Base-by-base conservation (phyloP, 1,140 invertebrate species). In the Ips typographus region DNA sequence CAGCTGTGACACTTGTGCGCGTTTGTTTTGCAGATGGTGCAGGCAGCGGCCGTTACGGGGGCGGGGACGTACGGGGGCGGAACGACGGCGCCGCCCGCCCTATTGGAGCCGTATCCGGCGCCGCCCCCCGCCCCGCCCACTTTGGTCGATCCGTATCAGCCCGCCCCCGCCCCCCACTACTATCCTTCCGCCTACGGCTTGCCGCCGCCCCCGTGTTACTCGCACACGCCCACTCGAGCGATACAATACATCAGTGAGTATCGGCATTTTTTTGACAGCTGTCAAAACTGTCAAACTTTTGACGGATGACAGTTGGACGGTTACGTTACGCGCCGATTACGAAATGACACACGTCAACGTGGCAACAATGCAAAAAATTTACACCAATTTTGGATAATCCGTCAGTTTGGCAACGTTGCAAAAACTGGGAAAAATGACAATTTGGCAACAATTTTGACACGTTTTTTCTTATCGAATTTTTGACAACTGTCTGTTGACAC, bases 141-240 rank as follows among this genome's bases (percentile, higher is more conserved):
- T 42, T 67, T 79, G 53, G 76, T 84, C 57, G 84, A 84, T 75
- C 78, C 83, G 57, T 82, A 84, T 73, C 82, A 82, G 22, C 83
- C 82, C 2, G 86, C 87, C 59, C 83, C 82, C 2, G 86, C 87
- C 59, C 85, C 86, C 61, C 84, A 85, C 68, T 88, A 87, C 79
- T 88, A 90, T 78, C 85, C 89, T 71, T 88, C 89, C 74, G 84
- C 88, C 74, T 86, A 82, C 76, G 86, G 85, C 72, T 87, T 85
- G 77, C 82, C 82, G 37, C 82, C 82, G 37, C 83, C 84, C 56
- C 84, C 89, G 5, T 90, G 90, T 72, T 89, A 89, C 74, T 85
- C 89, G 57, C 90, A 90, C 72, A 86, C 88, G 67, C 86, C 88
- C 38, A 79, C 83, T 57, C 86, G 88, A 71, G 83, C 84, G 76